Conservation (phyloP, 2,113 vertebrate genomes). For the Macrotis lagotis region DNA sequence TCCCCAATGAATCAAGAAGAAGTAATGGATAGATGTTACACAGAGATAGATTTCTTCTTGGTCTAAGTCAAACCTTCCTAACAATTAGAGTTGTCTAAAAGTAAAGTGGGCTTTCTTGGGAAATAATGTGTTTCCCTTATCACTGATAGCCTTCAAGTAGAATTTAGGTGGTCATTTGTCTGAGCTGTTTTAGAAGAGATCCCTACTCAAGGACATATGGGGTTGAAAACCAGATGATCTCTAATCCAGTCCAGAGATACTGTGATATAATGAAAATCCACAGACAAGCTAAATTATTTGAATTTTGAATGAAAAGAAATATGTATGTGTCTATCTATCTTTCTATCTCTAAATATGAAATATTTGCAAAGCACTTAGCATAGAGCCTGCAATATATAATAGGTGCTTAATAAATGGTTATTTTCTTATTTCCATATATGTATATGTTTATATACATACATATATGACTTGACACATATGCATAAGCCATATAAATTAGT, state of each 20-base stretch:
- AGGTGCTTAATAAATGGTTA: not conserved
- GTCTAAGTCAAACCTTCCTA: not conserved
- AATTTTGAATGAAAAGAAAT: not conserved
- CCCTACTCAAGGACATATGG: not conserved
- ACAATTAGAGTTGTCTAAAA: not conserved
- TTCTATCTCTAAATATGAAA: not conserved
- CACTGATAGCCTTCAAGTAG: not conserved
- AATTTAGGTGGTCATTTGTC: not conserved
- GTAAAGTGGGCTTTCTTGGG: not conserved
- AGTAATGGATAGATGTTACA: not conserved
- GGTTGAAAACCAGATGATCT: not conserved
- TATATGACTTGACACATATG: not conserved
- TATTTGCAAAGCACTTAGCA: not conserved
- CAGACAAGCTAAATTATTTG: not conserved
- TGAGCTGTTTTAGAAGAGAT: not conserved
- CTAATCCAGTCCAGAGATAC: not conserved
- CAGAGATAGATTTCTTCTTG: not conserved
- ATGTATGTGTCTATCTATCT: not conserved
- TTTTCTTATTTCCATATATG: not conserved
- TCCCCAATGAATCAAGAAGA: not conserved
- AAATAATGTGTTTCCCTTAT: not conserved
- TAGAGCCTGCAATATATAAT: not conserved
- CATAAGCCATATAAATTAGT: not conserved
- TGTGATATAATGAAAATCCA: not conserved
- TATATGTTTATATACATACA: not conserved